Evolutionary conservation across 2,888 invertebrate genomes (phyloP).

Genomic region (Aporophyla nigra): DNA sequence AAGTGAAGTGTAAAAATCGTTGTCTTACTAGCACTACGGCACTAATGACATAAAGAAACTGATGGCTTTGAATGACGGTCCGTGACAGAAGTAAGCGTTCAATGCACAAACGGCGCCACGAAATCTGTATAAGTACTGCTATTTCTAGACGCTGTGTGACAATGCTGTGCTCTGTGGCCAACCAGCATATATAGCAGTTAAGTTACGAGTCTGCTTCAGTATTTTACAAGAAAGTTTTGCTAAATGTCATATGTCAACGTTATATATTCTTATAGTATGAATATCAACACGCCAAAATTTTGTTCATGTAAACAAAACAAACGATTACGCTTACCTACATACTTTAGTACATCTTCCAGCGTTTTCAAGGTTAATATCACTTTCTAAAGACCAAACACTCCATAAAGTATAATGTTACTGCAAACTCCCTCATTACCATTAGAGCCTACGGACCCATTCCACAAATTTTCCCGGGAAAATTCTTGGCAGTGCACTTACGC

Average conservation of each 20-base stretch:
- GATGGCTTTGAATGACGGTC: not conserved
- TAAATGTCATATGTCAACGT: not conserved
- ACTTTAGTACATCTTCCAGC: not conserved
- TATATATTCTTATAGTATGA: not conserved
- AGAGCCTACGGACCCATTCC: conserved; percentile 27
- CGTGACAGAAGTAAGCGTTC: not conserved
- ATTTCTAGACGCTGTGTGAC: not conserved
- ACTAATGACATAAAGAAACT: too few species aligned
- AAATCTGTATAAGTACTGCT: not conserved
- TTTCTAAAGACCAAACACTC: conserved; percentile 33
- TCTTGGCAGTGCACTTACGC: conserved; percentile 52
- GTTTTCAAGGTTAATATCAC: conserved; percentile 35
- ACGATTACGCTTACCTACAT: not conserved
- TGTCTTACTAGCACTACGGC: too few species aligned
- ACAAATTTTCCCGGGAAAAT: conserved; percentile 45
- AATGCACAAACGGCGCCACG: too few species aligned
- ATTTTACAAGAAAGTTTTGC: not conserved
- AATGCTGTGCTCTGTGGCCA: not conserved
- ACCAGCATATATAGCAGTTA: too few species aligned
- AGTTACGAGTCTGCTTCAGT: not conserved
- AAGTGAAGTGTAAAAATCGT: too few species aligned
- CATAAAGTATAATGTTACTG: conserved; percentile 47
- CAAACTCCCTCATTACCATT: conserved; percentile 46
- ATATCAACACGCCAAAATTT: not conserved
- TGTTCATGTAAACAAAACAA: not conserved